phyloP scores from a whole-genome alignment of 2,888 invertebrate genomes.

The Hedya salicella region DNA sequence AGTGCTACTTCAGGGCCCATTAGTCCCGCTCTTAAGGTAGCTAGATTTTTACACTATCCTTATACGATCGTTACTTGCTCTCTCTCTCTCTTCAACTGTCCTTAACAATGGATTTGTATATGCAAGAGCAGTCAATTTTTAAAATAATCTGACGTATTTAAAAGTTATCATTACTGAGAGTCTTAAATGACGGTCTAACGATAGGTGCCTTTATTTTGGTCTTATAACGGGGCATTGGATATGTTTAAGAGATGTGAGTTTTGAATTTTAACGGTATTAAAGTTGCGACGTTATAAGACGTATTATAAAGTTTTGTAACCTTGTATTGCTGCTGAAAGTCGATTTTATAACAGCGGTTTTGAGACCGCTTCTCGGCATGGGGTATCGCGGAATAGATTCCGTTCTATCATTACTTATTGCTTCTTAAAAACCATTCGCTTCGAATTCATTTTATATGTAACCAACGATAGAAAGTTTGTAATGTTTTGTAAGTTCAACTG shows the following conservation, averaged over 20 bases:
- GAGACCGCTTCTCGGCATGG: constrained; percentile 12
- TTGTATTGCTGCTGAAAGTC: background rate
- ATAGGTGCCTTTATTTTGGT: constrained; percentile 5
- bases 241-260: background rate
- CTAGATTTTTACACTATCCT: constrained; percentile 67
- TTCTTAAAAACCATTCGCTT: constrained; percentile 19
- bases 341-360: constrained; percentile 4
- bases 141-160: constrained; percentile 37
- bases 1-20: constrained; percentile 55
- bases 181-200: constrained; percentile 5
- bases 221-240: constrained; percentile 3
- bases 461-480: constrained; percentile 45
- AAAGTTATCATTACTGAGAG: constrained; percentile 28
- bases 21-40: constrained; percentile 71
- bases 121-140: constrained; percentile 43
- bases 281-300: constrained; percentile 14
- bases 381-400: constrained; percentile 1
- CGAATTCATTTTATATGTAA: constrained; percentile 43
- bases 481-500: constrained; percentile 65
- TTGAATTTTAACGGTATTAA: background rate
- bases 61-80: constrained; percentile 50
- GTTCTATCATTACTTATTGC: constrained; percentile 21
- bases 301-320: constrained; percentile 12
- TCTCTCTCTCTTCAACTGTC: constrained; percentile 40
- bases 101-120: constrained; percentile 40